Evolutionary conservation across 2,113 vertebrate genomes (phyloP), one percentile per base, ranked within the genome.

Genomic region (Alectura lathami): DNA sequence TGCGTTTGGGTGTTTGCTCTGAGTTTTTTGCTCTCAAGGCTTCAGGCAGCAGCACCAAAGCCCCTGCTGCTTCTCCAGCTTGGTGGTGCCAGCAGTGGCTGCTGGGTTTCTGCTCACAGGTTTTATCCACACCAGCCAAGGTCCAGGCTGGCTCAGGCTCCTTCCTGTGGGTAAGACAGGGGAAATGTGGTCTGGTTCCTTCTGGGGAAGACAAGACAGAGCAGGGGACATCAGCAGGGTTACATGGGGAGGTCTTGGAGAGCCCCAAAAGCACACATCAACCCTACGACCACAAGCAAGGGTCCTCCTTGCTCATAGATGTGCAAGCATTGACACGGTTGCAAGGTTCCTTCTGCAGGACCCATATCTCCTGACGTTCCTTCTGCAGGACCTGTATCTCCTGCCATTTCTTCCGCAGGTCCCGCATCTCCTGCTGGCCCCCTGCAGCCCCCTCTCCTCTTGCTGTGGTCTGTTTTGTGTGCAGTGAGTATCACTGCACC

Each of bases 401-500:
- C 34, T 66, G 21, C 34, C 69, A 22, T 23, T 43, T 6, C 43
- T 80, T 54, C 63, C 50, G 3, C 3, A 13, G 34, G 45, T 50
- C 34, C 57, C 11, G 13, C 4, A 6, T 3, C 29, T 84, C 45
- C 72, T 56, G 23, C 12, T 62, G 68, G 22, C 18, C 32, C 27
- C 6, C 50, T 48, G 66, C 29, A 15, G 1, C 2, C 20, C 40
- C 17, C 11, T 59, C 64, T 34, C 9, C 67, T 40, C n/a, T 59
- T 34, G 18, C 26, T 42, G 20, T 8, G 34, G 1, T 7, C 48
- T 22, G 5, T 16, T 47, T 18, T 21, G 67, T 11, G 63, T 10
- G n/a, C 45, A 40, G 1, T 8, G 21, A 11, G 9, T 42, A 8
- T 13, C n/a, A 2, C 12, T 29, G 8, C 2, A 12, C 20, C 18